These are phyloP conservation scores for Acronicta alni DNA, from an alignment of 2,888 invertebrate genomes.

Conservation along the genomic window DNA sequence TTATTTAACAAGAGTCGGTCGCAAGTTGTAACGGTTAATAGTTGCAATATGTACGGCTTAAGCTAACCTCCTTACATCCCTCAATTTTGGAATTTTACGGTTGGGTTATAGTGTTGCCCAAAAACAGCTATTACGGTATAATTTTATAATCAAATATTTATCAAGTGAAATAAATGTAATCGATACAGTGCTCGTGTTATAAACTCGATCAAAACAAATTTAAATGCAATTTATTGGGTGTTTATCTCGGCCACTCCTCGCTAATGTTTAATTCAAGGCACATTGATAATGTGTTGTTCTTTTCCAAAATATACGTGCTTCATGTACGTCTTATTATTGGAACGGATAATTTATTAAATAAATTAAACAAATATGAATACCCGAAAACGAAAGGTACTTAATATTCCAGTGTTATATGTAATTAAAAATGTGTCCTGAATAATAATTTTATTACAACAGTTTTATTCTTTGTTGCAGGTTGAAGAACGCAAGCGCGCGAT, in stretches of 20 bases:
- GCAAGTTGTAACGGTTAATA: constrained; percentile 17
- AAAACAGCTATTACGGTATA: constrained; percentile 15
- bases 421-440: constrained; percentile 1
- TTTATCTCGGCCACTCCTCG: constrained; percentile 44
- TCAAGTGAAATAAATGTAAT: constrained; percentile 43
- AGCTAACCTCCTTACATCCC: neutral
- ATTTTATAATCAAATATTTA: constrained; percentile 39
- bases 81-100: constrained; percentile 10
- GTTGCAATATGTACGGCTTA: constrained; percentile 44
- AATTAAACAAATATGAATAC: neutral
- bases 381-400: constrained; percentile 2
- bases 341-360: neutral
- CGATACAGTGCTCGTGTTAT: constrained; percentile 30
- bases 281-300: constrained; percentile 31
- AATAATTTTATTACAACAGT: neutral
- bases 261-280: constrained; percentile 29
- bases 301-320: constrained; percentile 29
- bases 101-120: neutral
- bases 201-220: constrained; percentile 37
- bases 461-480: constrained; percentile 85
- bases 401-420: too few relatives aligned
- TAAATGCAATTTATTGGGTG: constrained; percentile 41
- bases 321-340: neutral
- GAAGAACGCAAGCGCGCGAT: constrained; percentile 97
- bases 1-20: constrained; percentile 18